Evolutionary conservation across 2,113 vertebrate species (phyloP).

Genomic region (Hyperoodon ampullatus): DNA sequence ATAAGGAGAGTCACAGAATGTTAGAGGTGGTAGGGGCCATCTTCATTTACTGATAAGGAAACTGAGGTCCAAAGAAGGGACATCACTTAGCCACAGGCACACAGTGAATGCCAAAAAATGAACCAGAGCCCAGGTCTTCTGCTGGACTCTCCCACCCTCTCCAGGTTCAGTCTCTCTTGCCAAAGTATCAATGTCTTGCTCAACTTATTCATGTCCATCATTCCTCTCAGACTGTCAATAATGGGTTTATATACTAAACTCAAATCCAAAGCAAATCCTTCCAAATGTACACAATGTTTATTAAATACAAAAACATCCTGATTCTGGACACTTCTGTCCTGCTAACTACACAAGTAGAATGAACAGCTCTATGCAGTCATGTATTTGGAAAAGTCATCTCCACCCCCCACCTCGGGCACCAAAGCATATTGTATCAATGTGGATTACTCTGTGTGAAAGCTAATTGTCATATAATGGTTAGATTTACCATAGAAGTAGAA

Average conservation of each 20-base stretch:
- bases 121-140: neutral
- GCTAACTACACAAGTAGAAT: neutral
- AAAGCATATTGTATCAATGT: neutral
- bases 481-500: neutral
- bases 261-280: neutral
- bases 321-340: neutral
- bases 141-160: neutral
- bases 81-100: neutral
- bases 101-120: neutral
- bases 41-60: conserved; percentile 22
- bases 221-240: neutral
- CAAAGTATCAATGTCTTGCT: neutral
- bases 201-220: neutral
- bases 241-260: neutral
- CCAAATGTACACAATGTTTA: neutral
- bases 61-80: neutral
- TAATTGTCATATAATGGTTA: neutral
- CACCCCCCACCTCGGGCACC: neutral
- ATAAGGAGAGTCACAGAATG: neutral
- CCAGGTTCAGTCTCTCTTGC: neutral
- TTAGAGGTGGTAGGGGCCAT: neutral
- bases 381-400: neutral
- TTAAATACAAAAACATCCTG: neutral
- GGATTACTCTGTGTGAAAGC: conserved; percentile 8
- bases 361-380: neutral